These are phyloP conservation scores for Heliconius eleuchia DNA, from an alignment of 1,140 invertebrate genomes.

Conservation along the genomic window DNA sequence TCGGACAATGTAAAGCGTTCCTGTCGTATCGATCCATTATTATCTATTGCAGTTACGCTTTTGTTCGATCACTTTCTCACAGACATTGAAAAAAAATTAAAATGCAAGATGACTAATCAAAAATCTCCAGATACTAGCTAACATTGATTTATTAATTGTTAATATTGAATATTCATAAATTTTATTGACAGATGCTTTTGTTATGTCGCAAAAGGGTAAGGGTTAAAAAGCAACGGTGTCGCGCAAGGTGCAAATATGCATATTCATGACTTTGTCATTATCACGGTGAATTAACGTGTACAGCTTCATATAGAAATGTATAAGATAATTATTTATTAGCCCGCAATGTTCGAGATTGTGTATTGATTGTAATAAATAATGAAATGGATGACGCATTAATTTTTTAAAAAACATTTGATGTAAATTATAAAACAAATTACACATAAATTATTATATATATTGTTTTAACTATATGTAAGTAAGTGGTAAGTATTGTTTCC, in stretches of 20 bases:
- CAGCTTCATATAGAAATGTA: background rate
- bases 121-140: slow-evolving; percentile 50
- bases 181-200: slow-evolving; percentile 44
- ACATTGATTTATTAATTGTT: slow-evolving; percentile 69
- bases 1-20: background rate
- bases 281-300: slow-evolving; percentile 27
- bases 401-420: background rate
- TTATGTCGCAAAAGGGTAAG: slow-evolving; percentile 38
- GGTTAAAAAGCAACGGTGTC: slow-evolving; percentile 37
- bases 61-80: slow-evolving; percentile 3
- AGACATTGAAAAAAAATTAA: slow-evolving; percentile 6
- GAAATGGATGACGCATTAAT: background rate
- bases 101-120: slow-evolving; percentile 52
- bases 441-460: too few species aligned
- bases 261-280: slow-evolving; percentile 68
- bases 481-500: too few species aligned
- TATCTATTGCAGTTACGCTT: background rate
- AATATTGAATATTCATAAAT: slow-evolving; percentile 76
- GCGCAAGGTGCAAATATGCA: slow-evolving; percentile 58
- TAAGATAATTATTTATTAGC: background rate
- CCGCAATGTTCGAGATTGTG: background rate
- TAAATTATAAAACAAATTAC: too few species aligned
- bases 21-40: background rate
- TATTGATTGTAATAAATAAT: background rate
- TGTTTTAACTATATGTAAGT: too few species aligned